Evolutionary conservation across 2,888 invertebrate species (phyloP).

Genomic region (Autographa pulchrina): DNA sequence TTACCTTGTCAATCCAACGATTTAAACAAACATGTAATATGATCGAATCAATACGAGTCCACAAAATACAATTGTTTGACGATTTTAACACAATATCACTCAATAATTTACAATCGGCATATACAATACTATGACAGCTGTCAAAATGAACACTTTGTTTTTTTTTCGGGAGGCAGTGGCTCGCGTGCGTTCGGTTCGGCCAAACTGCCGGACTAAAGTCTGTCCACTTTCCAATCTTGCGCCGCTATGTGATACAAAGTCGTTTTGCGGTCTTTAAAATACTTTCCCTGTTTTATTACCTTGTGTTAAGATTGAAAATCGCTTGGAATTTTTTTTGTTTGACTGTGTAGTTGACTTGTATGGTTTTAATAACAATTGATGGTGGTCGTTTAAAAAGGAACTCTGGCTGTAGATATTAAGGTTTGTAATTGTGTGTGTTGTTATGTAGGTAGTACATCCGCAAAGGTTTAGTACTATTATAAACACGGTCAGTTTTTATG

Average conservation of each 20-base stretch:
- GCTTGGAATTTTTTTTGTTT: neutral
- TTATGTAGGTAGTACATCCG: slow-evolving; percentile 59
- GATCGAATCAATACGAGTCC: slow-evolving; percentile 12
- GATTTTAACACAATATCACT: slow-evolving; percentile 37
- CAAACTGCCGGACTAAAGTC: slow-evolving; percentile 69
- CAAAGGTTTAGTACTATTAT: slow-evolving; percentile 51
- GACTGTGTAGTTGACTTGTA: slow-evolving; percentile 12
- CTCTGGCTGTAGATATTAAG: slow-evolving; percentile 16
- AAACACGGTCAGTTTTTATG: slow-evolving; percentile 52
- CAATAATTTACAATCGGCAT: slow-evolving; percentile 16
- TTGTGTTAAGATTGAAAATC: slow-evolving; percentile 2
- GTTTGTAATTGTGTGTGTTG: slow-evolving; percentile 25
- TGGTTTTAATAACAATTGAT: slow-evolving; percentile 56
- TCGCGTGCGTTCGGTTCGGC: slow-evolving; percentile 64
- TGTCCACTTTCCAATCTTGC: slow-evolving; percentile 81
- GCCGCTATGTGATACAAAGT: slow-evolving; percentile 47
- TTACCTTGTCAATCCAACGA: slow-evolving; percentile 33
- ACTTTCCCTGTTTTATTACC: slow-evolving; percentile 42
- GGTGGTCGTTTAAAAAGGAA: slow-evolving; percentile 18
- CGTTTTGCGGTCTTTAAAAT: slow-evolving; percentile 6
- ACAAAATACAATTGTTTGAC: slow-evolving; percentile 8
- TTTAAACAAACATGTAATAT: slow-evolving; percentile 25
- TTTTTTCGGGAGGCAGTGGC: slow-evolving; percentile 52
- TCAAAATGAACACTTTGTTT: slow-evolving; percentile 61
- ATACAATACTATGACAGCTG: slow-evolving; percentile 70